Base-by-base conservation (phyloP, 2,888 invertebrate species). In the Sturmia bella region DNA sequence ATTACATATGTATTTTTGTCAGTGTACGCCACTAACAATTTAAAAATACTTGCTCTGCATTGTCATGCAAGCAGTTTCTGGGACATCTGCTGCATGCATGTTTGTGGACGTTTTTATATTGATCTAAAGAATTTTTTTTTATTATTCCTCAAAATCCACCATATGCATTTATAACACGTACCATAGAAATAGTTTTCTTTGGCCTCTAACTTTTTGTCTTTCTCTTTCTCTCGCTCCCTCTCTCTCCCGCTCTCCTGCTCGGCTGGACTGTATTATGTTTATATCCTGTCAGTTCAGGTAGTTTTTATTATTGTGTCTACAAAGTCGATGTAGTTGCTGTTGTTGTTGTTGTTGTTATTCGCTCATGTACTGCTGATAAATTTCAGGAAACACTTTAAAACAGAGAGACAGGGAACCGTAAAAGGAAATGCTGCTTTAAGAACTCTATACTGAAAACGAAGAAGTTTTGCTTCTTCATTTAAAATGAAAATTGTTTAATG, bases 211-310 rank as follows among this genome's bases (percentile, higher is more conserved):
- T 48, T 1, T 70, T 9, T 70, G 54, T 43, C 11, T 70, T 24
- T 37, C 37, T 43, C 9, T 57, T 32, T 13, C 4, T 9, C 7
- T 64, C 13, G 21, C 17, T 32, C 12, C n/a, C 54, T 50, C 11
- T 64, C 21, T 63, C 17, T 45, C 17, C 21, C 19, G 37, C 32
- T 19, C 17, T 43, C 7, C 21, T 48, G 1, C 11, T 32, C 50
- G 37, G 17, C 12, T n/a, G 15, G 15, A 75, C 75, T 61, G 66
- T 59, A 68, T 68, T 43, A 17, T 61, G 32, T 61, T 72, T 24
- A 76, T 81, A 81, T 76, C 80, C 80, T 81, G 76, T 56, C 80
- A 61, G 39, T 76, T 76, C 76, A 76, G 80, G 76, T 76, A 81
- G 72, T 72, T 81, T 68, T 68, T 43, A 32, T 32, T 32, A 27